Conservation (phyloP, 2,113 vertebrate genomes). For the Oenanthe oenanthe region DNA sequence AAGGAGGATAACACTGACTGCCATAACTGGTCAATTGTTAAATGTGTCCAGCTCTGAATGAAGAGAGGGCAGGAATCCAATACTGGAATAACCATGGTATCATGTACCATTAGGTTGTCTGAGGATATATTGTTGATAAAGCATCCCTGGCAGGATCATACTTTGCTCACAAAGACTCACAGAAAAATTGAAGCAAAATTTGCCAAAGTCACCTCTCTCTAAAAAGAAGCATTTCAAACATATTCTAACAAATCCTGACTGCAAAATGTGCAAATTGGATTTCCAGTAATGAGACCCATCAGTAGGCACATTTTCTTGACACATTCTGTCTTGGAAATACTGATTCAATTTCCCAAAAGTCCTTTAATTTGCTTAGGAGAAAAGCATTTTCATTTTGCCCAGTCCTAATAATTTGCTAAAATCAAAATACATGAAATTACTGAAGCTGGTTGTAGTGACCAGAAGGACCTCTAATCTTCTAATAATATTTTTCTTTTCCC, state of each 20-base stretch:
- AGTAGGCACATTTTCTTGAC: not conserved
- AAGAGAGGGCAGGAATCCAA: not conserved
- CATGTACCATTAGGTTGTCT: not conserved
- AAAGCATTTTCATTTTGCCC: constrained; percentile 25
- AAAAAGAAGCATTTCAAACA: not conserved
- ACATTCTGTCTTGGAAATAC: not conserved
- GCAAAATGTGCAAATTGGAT: constrained; percentile 35
- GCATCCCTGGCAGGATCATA: not conserved
- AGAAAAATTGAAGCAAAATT: not conserved
- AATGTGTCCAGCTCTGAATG: not conserved
- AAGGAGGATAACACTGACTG: not conserved
- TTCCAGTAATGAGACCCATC: constrained; percentile 19
- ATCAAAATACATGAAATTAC: not conserved
- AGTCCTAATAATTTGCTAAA: not conserved
- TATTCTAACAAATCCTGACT: constrained; percentile 3
- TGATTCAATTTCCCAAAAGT: constrained; percentile 15
- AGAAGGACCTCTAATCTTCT: not conserved
- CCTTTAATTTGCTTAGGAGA: constrained; percentile 15
- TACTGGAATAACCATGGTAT: not conserved
- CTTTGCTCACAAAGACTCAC: not conserved
- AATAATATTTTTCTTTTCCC: not conserved
- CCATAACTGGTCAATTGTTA: not conserved
- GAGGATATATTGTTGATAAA: not conserved
- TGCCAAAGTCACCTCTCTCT: not conserved
- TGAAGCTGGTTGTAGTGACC: not conserved